Conservation (phyloP, 1,140 invertebrate genomes). For the Phocides pigmalion region DNA sequence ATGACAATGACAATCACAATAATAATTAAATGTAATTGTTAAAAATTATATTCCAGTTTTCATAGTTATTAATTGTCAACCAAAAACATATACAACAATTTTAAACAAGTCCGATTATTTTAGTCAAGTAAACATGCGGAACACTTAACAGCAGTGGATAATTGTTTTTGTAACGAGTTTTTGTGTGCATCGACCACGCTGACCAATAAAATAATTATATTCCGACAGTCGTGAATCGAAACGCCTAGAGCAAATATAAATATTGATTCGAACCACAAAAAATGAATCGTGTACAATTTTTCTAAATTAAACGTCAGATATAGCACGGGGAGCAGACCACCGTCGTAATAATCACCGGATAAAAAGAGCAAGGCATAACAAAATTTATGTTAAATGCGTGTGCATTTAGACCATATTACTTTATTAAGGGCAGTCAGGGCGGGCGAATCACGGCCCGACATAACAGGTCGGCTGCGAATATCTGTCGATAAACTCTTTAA, state of each 20-base stretch:
- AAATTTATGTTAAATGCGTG: slow-evolving; percentile 80
- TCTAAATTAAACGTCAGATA: slow-evolving; percentile 78
- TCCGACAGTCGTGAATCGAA: slow-evolving; percentile 53
- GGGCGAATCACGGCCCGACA: slow-evolving; percentile 61
- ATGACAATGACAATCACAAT: no score
- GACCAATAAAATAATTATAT: slow-evolving; percentile 52
- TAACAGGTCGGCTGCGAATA: slow-evolving; percentile 58
- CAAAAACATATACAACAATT: no score
- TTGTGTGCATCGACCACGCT: slow-evolving; percentile 33
- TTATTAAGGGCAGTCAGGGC: slow-evolving; percentile 76
- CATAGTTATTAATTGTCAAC: no score
- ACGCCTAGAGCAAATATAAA: slow-evolving; percentile 69
- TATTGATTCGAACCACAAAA: slow-evolving; percentile 56
- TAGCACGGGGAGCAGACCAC: slow-evolving; percentile 65
- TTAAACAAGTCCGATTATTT: no score
- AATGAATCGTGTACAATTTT: slow-evolving; percentile 57
- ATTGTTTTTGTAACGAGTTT: slow-evolving; percentile 18
- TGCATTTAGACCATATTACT: slow-evolving; percentile 81
- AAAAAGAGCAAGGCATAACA: slow-evolving; percentile 73
- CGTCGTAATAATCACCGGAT: slow-evolving; percentile 71
- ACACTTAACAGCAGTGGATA: neutral
- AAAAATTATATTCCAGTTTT: no score
- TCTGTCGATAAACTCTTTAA: slow-evolving; percentile 71
- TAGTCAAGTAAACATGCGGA: neutral
- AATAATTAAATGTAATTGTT: no score